Evolutionary conservation across 1,140 invertebrate genomes (phyloP).

Genomic region (Temnothorax nylanderi): DNA sequence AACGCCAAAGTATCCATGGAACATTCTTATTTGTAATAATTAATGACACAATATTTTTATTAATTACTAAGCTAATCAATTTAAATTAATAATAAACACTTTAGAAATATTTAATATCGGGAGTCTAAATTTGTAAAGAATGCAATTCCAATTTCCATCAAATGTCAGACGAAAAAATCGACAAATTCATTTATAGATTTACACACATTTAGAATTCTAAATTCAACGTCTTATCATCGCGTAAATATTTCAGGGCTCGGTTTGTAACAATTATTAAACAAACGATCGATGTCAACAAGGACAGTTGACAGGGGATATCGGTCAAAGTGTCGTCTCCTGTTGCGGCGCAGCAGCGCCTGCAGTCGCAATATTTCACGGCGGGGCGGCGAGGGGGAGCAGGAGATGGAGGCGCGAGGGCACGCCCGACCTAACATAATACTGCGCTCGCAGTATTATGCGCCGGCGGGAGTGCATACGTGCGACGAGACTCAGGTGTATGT

Average conservation of each 20-base stretch:
- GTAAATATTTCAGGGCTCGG: background rate
- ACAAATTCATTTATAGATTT: background rate
- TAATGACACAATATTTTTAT: background rate
- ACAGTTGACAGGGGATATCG: background rate
- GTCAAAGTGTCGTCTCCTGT: constrained; percentile 26
- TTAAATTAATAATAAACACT: background rate
- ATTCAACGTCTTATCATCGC: background rate
- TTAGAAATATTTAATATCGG: background rate
- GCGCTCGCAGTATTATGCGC: background rate
- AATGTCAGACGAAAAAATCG: no score
- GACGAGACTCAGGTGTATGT: background rate
- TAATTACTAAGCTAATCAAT: background rate
- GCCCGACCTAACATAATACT: background rate
- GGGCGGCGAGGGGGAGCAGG: no score
- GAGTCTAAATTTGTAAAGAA: background rate
- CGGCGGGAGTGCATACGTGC: constrained; percentile 5
- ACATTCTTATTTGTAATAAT: background rate
- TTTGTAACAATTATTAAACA: constrained; percentile 2
- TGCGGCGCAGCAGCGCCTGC: constrained; percentile 7
- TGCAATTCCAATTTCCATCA: background rate
- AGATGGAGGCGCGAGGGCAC: background rate
- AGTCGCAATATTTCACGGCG: constrained; percentile 27
- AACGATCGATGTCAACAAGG: background rate
- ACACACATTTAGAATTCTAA: background rate
- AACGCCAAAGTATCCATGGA: background rate